phyloP scores from a whole-genome alignment of 2,113 vertebrate genomes.

The Equus przewalskii region DNA sequence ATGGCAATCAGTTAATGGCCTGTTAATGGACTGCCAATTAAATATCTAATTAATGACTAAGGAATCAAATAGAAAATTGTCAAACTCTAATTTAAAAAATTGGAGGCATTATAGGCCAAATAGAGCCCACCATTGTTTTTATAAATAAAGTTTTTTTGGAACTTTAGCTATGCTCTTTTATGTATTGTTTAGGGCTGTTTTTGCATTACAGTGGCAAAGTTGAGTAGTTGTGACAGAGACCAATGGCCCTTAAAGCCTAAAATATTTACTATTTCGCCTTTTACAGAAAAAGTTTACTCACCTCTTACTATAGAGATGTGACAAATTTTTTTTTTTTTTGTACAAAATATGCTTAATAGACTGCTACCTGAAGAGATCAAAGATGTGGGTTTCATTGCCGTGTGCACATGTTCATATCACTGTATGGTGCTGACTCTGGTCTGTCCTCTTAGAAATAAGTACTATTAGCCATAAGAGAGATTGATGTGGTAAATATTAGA shows the following conservation, averaged over 20 bases:
- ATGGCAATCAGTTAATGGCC: not conserved
- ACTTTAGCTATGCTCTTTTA: not conserved
- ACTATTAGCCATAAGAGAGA: not conserved
- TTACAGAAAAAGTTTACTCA: not conserved
- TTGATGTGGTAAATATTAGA: not conserved
- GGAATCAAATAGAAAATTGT: not conserved
- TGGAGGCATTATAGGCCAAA: not conserved
- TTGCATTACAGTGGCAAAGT: not conserved
- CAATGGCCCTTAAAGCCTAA: not conserved
- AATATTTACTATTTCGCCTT: not conserved
- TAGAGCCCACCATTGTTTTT: constrained; percentile 14
- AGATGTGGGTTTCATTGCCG: not conserved
- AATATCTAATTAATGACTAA: constrained; percentile 47
- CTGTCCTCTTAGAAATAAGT: not conserved
- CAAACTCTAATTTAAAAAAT: not conserved
- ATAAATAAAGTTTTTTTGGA: not conserved
- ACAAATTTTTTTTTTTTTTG: not conserved
- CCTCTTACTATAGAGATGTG: not conserved
- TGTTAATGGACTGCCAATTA: not conserved
- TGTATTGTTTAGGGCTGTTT: not conserved
- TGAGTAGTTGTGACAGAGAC: not conserved
- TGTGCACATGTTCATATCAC: not conserved
- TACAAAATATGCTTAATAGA: not conserved
- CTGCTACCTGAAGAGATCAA: not conserved
- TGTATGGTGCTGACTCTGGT: not conserved